Base-by-base conservation (phyloP, 2,797 vertebrate genomes). In the Mormyrops attenuatus region DNA sequence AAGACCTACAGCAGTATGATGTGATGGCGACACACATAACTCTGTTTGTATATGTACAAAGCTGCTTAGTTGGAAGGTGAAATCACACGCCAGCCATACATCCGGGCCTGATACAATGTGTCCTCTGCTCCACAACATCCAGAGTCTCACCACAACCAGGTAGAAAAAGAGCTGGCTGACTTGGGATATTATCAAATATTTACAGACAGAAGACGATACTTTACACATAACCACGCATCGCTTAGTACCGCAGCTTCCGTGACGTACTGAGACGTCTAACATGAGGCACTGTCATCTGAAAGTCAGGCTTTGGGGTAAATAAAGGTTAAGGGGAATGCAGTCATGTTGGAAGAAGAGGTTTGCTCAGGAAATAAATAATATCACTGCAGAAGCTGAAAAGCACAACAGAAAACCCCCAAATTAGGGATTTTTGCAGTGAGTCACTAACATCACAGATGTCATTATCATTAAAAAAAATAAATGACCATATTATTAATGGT, bases 131-230 rank as follows among this genome's bases (percentile, higher is more conserved):
- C 50, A 1, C 11, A 15, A 57, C n/a, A 53, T 53, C 87, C n/a
- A 2, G 30, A 77, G 66, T 41, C 26, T 26, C 52, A 53, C 52
- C 30, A 11, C 6, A 60, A 41, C 15, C 44, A 69, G 82, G 22
- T 11, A 52, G 44, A 85, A 52, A 92, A 89, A 92, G 92, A 91
- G 91, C 90, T 92, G 90, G 94, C 94, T 95, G 93, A 93, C 93
- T 90, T 94, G 66, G 91, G 90, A 91, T 93, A 92, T 89, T 91
- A 98, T 98, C 97, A 98, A 99, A 97, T 98, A 97, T 97, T 95
- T 96, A 96, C 98, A 85, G 82, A 52, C 77, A 98, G 97, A 97
- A 98, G 96, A 96, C 94, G 95, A 95, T 30, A 85, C 86, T 53
- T 22, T 57, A 41, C 44, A 69, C 44, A 82, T 82, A 8, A 47